Base-by-base conservation (phyloP, 2,888 invertebrate genomes). In the Drosophila emarginata region DNA sequence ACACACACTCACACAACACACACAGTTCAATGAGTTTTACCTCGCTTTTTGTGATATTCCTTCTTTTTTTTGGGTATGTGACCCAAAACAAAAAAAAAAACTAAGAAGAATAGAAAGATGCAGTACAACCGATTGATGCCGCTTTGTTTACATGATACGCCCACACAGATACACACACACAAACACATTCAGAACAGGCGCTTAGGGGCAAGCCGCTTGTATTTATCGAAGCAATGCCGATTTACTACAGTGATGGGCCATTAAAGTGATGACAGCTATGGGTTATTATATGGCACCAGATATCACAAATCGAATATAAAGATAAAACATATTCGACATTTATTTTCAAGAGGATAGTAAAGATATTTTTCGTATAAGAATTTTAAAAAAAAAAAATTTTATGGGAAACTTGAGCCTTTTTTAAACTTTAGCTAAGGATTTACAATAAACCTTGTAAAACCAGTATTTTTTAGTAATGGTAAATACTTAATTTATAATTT, bases 11-110 rank as follows among this genome's bases (percentile, higher is more conserved):
- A 52, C 23, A 26, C 12, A 21, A 12, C 32, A 26, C 14, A 52
- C 67, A 69, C 72, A 79, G 82, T 79, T 85, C 82, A 81, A 81
- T 84, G 74, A 57, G 61, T 63, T 70, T 70, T 36, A 52, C n/a
- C 37, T 15, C 39, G 28, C 28, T 36, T 40, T 53, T 23, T 28
- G 39, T 40, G 58, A 52, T 28, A 15, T 11, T 23, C 14, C 28
- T 9, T 23, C 23, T 58, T 6, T 50, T 59, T 61, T 50, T 74
- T 56, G 50, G 23, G 26, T 37, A 58, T 54, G 28, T 71, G 53
- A 68, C 71, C 67, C 67, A 70, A 65, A 71, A n/a, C n/a, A n/a
- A 74, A 64, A 39, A 74, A 61, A 53, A 51, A 18, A 23, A 53
- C 56, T 57, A 32, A 39, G 54, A 60, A 45, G 39, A 26, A 36